Percentiles rank a stretch among this genome's conserved stretches.
Conservation (phyloP, 92 coral and sea anemone species). For the Paramuricea clavata region DNA sequence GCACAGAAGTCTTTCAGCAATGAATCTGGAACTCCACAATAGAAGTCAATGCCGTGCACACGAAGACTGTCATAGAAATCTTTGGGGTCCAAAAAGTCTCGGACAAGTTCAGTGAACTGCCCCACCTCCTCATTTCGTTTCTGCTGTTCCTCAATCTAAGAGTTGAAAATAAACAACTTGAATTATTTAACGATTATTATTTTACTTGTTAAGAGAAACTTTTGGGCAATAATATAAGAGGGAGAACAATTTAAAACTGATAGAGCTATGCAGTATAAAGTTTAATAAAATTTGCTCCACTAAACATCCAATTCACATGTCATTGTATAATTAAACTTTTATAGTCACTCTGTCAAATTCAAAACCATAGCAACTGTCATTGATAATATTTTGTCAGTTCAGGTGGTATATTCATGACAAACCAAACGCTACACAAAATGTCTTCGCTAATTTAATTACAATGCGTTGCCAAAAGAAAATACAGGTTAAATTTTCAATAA, state of each 20-base stretch:
- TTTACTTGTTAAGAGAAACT: not conserved
- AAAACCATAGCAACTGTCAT: not conserved
- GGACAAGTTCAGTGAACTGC: slow-evolving; percentile 94
- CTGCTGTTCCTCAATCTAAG: slow-evolving; percentile 93
- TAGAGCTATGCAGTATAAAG: not conserved
- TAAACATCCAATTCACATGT: no score
- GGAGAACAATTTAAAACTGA: not conserved
- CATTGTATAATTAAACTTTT: no score
- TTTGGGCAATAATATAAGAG: no score
- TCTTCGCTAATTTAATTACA: not conserved
- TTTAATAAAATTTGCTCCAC: no score
- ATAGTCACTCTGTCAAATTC: no score
- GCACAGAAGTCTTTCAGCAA: slow-evolving; percentile 97
- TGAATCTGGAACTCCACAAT: slow-evolving; percentile 99
- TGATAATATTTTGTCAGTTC: not conserved
- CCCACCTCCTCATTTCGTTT: slow-evolving; percentile 92
- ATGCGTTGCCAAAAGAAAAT: not conserved
- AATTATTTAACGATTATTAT: no score
- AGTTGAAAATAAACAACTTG: no score
- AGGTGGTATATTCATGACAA: not conserved
- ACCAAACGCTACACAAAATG: not conserved
- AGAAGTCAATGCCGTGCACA: slow-evolving; percentile 91
- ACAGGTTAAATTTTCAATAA: not conserved
- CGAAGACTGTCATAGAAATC: slow-evolving; percentile 89
- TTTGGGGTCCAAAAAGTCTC: slow-evolving; percentile 95